Evolutionary conservation across 2,113 vertebrate genomes (phyloP).

Genomic region (Rhinopithecus roxellana): DNA sequence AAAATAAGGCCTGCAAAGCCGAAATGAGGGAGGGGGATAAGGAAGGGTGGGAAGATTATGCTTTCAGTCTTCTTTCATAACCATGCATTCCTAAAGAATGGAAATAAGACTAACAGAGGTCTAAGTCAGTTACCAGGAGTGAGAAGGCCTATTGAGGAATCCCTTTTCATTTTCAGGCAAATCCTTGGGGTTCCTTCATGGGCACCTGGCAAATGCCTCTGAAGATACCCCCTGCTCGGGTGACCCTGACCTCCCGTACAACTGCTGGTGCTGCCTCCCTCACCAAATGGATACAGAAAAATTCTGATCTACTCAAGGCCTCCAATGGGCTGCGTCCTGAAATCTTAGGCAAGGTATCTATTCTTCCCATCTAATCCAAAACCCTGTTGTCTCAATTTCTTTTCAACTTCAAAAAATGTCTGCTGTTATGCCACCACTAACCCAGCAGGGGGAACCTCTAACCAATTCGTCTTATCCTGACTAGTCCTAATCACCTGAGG

Average conservation of each 20-base stretch:
- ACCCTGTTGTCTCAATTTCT: background rate
- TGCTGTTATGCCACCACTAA: background rate
- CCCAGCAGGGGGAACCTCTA: constrained; percentile 2
- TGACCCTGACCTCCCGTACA: constrained; percentile 75
- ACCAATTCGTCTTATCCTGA: background rate
- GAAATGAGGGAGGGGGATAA: background rate
- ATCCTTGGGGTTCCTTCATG: constrained; percentile 82
- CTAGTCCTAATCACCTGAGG: background rate
- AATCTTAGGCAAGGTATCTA: constrained; percentile 79
- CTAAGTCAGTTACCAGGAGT: background rate
- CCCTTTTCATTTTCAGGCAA: constrained; percentile 63
- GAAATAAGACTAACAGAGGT: background rate
- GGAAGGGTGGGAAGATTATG: background rate
- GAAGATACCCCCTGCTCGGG: constrained; percentile 78
- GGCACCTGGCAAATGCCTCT: constrained; percentile 83
- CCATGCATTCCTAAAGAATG: background rate
- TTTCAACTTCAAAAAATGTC: background rate
- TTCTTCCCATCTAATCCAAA: background rate
- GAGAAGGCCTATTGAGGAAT: background rate
- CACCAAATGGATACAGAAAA: constrained; percentile 60
- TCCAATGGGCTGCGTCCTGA: constrained; percentile 78
- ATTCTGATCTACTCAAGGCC: constrained; percentile 66
- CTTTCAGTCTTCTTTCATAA: background rate
- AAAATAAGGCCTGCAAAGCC: background rate
- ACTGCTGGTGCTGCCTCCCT: constrained; percentile 59